Percentiles rank a stretch among this genome's conserved stretches.
Conservation (phyloP, 2,113 vertebrate genomes). For the Zosterops borbonicus region DNA sequence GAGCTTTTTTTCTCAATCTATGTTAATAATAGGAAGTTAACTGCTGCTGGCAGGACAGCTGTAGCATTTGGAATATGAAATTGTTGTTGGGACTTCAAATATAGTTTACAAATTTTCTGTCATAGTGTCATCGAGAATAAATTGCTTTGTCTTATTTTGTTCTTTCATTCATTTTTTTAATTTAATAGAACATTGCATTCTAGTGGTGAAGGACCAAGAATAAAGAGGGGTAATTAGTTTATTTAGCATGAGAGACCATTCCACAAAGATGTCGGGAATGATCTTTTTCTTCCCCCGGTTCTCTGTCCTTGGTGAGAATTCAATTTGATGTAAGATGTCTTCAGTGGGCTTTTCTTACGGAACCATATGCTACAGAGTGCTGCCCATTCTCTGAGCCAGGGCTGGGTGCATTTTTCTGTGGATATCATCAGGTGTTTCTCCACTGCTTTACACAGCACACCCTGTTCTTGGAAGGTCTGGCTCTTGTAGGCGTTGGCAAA, state of each 20-base stretch:
- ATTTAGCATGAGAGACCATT: neutral
- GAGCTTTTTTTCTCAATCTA: rapidly evolving
- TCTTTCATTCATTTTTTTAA: neutral
- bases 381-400: rapidly evolving
- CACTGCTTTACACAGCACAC: neutral
- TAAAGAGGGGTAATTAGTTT: neutral
- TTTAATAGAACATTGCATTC: neutral
- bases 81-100: neutral
- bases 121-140: neutral
- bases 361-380: neutral
- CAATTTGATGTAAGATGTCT: rapidly evolving
- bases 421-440: neutral
- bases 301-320: neutral
- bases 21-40: neutral
- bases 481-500: neutral
- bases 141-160: neutral
- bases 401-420: neutral
- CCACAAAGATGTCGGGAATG: neutral
- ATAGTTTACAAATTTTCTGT: neutral
- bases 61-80: neutral
- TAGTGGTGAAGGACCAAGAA: neutral
- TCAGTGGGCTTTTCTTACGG: neutral
- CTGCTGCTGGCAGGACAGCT: neutral
- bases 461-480: neutral
- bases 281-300: neutral